Base-by-base conservation (phyloP, 2,797 vertebrate species). In the Tenualosa thibaudeaui region DNA sequence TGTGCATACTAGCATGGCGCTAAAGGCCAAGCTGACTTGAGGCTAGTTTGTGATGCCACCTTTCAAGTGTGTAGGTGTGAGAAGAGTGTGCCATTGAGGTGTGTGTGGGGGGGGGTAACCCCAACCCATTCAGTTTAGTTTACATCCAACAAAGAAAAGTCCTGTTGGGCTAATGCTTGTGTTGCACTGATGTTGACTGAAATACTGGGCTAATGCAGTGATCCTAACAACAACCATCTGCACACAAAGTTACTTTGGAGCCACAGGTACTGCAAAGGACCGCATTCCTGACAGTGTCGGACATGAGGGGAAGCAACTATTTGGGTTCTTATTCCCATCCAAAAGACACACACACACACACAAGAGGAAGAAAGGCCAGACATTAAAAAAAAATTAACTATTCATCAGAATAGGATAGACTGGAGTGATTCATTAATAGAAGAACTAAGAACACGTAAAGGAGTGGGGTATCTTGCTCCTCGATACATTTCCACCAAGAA, bases 1-100 rank as follows among this genome's bases (percentile, higher is more conserved):
- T 37, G 56, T 81, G 49, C 71, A 24, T 54, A 43, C 56, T 81
- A 75, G 83, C 71, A 78, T 78, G 71, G 71, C 71, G 40, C 19
- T 78, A 19, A 46, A 17, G 43, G 71, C 40, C 71, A 78, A 8
- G 17, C 71, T 19, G 19, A 24, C 40, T 46, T 46, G 71, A 78
- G 71, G 71, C 71, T 19, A 43, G 8, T 78, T 46, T 78, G 71
- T 78, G 71, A 46, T 46, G 37, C 15, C 37, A 46, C 71, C 7
- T 40, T 40, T 78, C 40, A 19, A 22, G 71, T 22, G 71, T 78
- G 71, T 46, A 9, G 37, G 40, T 43, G 71, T 43, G 71, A 71
- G 31, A 37, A 37, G 3, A 71, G 65, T 71, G 65, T 46, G 71
- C 68, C 71, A 22, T 22, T 17, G 17, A 60, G n/a, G 12, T n/a